These are phyloP conservation scores for Pica pica DNA, from an alignment of 2,113 vertebrate species.

Conservation along the genomic window DNA sequence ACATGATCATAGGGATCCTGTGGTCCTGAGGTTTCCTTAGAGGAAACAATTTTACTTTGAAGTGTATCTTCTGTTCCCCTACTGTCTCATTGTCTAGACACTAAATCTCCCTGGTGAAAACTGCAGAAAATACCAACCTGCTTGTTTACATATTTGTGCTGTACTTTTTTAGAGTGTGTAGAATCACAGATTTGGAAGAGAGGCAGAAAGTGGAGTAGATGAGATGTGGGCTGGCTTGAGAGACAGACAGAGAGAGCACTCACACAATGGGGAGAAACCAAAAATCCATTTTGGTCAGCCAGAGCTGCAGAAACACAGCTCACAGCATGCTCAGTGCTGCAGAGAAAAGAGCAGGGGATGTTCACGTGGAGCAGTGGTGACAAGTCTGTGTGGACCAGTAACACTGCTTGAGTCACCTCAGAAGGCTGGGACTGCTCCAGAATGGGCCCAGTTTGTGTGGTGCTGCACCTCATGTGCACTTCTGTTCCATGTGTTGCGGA, in stretches of 20 bases:
- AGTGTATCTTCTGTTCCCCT: neutral
- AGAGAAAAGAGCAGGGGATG: neutral
- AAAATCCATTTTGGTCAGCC: neutral
- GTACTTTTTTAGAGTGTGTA: neutral
- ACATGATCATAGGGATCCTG: neutral
- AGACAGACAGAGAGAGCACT: neutral
- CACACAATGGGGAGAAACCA: neutral
- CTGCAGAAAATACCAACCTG: neutral
- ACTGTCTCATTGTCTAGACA: neutral
- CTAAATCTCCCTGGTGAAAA: neutral
- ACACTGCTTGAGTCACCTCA: neutral
- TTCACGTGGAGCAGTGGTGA: neutral
- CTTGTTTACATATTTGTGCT: neutral
- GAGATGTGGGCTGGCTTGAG: neutral
- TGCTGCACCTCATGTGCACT: neutral
- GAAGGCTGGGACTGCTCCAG: neutral
- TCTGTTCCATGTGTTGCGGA: neutral
- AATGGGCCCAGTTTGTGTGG: neutral
- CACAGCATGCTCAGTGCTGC: fast-evolving
- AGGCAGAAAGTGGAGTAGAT: neutral
- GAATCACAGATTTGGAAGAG: neutral
- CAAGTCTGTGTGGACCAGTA: neutral
- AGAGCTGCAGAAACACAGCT: neutral
- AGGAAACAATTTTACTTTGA: neutral
- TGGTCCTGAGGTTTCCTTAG: neutral